Evolutionary conservation across 1,140 invertebrate genomes (phyloP).

Genomic region (Leptoteleia sp.): DNA sequence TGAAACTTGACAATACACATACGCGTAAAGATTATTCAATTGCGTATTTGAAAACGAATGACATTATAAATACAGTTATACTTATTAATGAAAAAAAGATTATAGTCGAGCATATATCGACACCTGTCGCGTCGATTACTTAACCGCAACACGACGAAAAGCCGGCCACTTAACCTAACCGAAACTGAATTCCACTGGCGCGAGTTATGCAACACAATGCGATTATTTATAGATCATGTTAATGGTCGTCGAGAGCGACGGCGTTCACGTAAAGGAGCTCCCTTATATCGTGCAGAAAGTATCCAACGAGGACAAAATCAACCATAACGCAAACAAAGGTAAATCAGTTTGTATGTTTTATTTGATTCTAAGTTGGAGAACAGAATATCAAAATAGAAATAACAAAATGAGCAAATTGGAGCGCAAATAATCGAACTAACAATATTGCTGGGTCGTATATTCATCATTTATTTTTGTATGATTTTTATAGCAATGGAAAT

Average conservation of each 20-base stretch:
- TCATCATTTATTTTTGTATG: too few species aligned
- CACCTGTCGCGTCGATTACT: conserved; percentile 43
- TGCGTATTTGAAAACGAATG: too few species aligned
- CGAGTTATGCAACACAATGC: conserved; percentile 70
- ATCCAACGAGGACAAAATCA: conserved; percentile 52
- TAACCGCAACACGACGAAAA: conserved; percentile 39
- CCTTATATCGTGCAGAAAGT: conserved; percentile 71
- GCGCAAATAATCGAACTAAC: too few species aligned
- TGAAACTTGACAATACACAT: too few species aligned
- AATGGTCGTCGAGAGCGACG: conserved; percentile 78
- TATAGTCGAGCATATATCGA: conserved; percentile 21
- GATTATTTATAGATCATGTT: conserved; percentile 78
- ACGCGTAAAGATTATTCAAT: too few species aligned
- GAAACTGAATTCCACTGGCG: conserved; percentile 48
- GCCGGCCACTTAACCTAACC: conserved; percentile 59
- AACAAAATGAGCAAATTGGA: too few species aligned
- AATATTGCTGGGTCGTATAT: too few species aligned
- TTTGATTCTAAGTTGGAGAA: too few species aligned
- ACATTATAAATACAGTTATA: too few species aligned
- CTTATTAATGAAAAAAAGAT: conserved; percentile 1
- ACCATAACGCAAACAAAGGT: conserved; percentile 46
- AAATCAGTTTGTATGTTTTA: too few species aligned
- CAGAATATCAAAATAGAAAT: too few species aligned
- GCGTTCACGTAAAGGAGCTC: conserved; percentile 76
- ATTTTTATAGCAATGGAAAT: too few species aligned